These are phyloP conservation scores for Drosophila azteca DNA, from an alignment of 1,140 invertebrate genomes.

Conservation along the genomic window DNA sequence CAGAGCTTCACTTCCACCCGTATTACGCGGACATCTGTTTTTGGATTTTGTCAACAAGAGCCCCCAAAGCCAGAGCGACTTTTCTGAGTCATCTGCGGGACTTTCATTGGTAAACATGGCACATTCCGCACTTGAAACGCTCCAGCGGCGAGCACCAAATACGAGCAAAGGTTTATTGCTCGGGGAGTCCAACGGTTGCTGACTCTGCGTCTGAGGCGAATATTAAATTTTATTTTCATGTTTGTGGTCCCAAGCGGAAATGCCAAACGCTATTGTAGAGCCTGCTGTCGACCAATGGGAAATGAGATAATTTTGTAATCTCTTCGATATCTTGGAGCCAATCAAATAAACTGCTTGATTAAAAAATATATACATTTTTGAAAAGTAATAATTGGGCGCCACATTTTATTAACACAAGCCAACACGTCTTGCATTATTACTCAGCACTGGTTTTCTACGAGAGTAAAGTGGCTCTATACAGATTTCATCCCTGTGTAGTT, in stretches of 20 bases:
- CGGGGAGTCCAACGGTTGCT: slow-evolving; percentile 43
- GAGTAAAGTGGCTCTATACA: no score
- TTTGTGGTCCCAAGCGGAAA: slow-evolving; percentile 59
- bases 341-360: no score
- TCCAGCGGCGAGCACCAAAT: slow-evolving; percentile 55
- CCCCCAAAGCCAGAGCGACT: slow-evolving; percentile 9
- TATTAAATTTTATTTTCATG: slow-evolving; percentile 42
- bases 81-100: slow-evolving; percentile 50
- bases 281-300: background rate
- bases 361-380: background rate
- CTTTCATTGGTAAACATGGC: slow-evolving; percentile 60
- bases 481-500: no score
- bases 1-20: slow-evolving; percentile 20
- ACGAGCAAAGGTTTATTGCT: slow-evolving; percentile 57
- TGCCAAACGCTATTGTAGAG: slow-evolving; percentile 18
- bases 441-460: no score
- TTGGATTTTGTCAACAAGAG: slow-evolving; percentile 54
- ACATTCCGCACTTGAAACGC: slow-evolving; percentile 55
- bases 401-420: background rate
- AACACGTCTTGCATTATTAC: no score
- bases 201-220: slow-evolving; percentile 45
- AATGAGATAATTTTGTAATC: no score
- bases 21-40: slow-evolving; percentile 60
- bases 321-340: no score
- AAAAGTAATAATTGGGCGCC: background rate